Evolutionary conservation across 2,797 vertebrate species (phyloP), one percentile per base, ranked within the genome.

Genomic region (Lepidocolaptes lacrymiger): DNA sequence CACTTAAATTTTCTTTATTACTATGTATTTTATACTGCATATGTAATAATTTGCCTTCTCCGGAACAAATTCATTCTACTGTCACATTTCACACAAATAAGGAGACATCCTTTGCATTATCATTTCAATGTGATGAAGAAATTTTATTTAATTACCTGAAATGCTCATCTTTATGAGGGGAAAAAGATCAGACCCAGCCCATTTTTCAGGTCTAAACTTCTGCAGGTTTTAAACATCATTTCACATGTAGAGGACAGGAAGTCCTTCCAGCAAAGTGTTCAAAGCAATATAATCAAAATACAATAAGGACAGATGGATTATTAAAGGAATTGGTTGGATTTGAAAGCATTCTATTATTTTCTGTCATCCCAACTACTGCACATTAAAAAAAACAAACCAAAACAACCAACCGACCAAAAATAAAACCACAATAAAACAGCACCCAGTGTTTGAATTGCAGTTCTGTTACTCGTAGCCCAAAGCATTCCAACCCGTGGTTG

Each of bases 151-250:
- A 97, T 96, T 97, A 97, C 97, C 89, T 88, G 92, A 97, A 97
- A 75, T 91, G 88, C 93, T 98, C 96, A 96, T 98, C 98, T 97
- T 97, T 95, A 95, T 88, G 98, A 98, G 98, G 97, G 98, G 98
- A 98, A 98, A 98, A 98, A 98, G 98, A 98, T 97, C 98, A 98
- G 98, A 98, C 98, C 98, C 98, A 98, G 98, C 98, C 98, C 98
- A 98, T 98, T 92, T 98, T 97, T 96, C 97, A 98, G 87, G 90
- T 96, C 94, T 96, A 91, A 85, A 95, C 80, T 96, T 95, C 69
- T 96, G 74, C 85, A 90, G 68, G 87, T 96, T 97, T 97, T 96
- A 74, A 80, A 80, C 44, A 9, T 93, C 37, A 85, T 96, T 96
- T 95, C 43, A 62, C 68, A 46, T 24, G 10, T 24, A 81, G 97